phyloP scores from a whole-genome alignment of 2,888 invertebrate genomes.

The Congeria kusceri region DNA sequence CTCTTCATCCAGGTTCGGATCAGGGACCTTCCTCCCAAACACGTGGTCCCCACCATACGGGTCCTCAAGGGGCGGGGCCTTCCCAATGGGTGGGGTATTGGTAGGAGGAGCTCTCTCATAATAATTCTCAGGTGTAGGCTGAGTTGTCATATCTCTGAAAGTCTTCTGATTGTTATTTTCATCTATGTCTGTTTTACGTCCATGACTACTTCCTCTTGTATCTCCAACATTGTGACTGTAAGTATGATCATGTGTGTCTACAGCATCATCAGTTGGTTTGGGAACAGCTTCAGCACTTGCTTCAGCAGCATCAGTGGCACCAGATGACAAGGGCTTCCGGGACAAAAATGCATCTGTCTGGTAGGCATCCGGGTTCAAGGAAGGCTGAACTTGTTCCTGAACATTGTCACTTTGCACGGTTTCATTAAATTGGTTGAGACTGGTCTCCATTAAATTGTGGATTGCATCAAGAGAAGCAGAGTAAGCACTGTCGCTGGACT shows the following conservation, averaged over 20 bases:
- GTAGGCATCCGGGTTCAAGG: slow-evolving; percentile 61
- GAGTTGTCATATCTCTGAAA: not conserved
- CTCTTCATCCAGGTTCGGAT: slow-evolving; percentile 63
- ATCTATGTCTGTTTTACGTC: not conserved
- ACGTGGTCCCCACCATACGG: slow-evolving; percentile 46
- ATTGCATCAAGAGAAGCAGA: slow-evolving; percentile 25
- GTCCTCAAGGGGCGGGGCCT: not conserved
- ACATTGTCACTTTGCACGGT: slow-evolving; percentile 49
- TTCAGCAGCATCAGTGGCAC: slow-evolving; percentile 24
- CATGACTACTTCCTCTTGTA: too few species aligned
- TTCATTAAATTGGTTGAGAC: slow-evolving; percentile 36
- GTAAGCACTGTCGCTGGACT: slow-evolving; percentile 16
- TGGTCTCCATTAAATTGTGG: slow-evolving; percentile 22
- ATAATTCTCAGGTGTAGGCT: not conserved
- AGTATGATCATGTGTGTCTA: not conserved
- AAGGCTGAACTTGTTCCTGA: slow-evolving; percentile 54
- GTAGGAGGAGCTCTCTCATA: slow-evolving; percentile 3
- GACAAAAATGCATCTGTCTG: slow-evolving; percentile 64
- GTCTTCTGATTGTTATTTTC: slow-evolving; percentile 8
- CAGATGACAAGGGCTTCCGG: slow-evolving; percentile 70
- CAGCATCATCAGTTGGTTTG: not conserved
- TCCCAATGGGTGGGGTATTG: not conserved
- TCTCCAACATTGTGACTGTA: too few species aligned
- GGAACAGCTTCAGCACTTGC: slow-evolving; percentile 10
- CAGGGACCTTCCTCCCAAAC: slow-evolving; percentile 60